Base-by-base conservation (phyloP, 2,888 invertebrate species). In the Adelphocoris suturalis region DNA sequence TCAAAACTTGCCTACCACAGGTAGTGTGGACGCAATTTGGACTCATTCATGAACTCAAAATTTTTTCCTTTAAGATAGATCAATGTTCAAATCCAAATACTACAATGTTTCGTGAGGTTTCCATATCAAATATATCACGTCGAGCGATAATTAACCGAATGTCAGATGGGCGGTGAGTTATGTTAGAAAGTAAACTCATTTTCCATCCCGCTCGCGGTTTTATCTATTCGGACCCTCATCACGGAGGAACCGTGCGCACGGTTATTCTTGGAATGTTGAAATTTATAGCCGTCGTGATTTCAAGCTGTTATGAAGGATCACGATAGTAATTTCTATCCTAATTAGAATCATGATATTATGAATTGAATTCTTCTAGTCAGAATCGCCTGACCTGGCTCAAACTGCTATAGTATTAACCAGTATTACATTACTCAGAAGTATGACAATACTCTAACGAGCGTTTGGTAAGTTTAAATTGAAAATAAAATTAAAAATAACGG, bases 101-200 rank as follows among this genome's bases (percentile, higher is more conserved):
- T 5, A 57, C 57, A 57, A 57, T 57, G 57, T 57, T 57, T 57
- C 57, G 57, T 57, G 57, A 57, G 57, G 57, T 57, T 57, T n/a
- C 19, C 57, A 57, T 57, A 57, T 16, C 19, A 57, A 16, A 57
- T 57, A 57, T 57, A n/a, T 57, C 57, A 57, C 57, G 57, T 57
- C 57, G 57, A 57, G 57, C 57, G 57, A n/a, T 57, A 57, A 57
- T 57, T 57, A 57, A 57, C 57, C 57, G 57, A 57, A 57, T 57
- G 57, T 57, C 57, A 57, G 57, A 57, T 7, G 57, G 57, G 57
- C n/a, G 57, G 57, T 57, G 57, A 57, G 57, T 57, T 57, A 57
- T 57, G 57, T 57, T 57, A 57, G 57, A 57, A 57, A 57, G 57
- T 57, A 57, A 57, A 57, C 57, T 57, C 57, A 57, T 57, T 57